Conservation (phyloP, 37 sponge, comb jelly and placozoan genomes). For the Amphimedon queenslandica region DNA sequence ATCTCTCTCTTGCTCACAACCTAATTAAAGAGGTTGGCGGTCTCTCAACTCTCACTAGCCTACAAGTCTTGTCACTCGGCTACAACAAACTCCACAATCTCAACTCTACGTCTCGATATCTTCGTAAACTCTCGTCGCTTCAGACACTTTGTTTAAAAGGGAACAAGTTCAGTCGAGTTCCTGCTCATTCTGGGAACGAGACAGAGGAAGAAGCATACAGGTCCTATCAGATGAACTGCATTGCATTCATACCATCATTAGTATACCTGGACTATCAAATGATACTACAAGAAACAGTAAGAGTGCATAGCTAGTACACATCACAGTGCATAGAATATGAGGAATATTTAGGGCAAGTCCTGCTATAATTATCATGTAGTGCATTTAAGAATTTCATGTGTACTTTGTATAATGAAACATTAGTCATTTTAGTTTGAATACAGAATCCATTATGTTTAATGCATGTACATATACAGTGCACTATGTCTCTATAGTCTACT, state of each 20-base stretch:
- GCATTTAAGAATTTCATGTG: too few species aligned
- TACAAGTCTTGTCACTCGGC: conserved; percentile 86
- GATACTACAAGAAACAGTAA: conserved; percentile 63
- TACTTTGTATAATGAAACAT: too few species aligned
- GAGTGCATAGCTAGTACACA: neutral
- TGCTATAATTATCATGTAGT: too few species aligned
- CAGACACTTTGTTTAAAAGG: conserved; percentile 67
- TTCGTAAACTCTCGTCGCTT: conserved; percentile 61
- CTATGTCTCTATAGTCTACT: too few species aligned
- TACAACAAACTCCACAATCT: conserved; percentile 54
- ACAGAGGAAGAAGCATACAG: conserved; percentile 38
- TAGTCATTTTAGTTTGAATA: too few species aligned
- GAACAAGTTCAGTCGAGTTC: conserved; percentile 55
- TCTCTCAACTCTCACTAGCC: conserved; percentile 51
- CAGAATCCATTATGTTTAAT: too few species aligned
- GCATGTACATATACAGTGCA: too few species aligned
- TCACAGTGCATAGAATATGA: too few species aligned
- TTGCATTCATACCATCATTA: conserved; percentile 72
- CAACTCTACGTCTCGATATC: conserved; percentile 21
- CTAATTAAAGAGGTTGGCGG: conserved; percentile 51
- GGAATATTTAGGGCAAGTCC: too few species aligned
- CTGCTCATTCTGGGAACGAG: neutral
- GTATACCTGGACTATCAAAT: conserved; percentile 82
- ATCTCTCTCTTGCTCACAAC: conserved; percentile 88
- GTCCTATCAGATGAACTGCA: conserved; percentile 17